phyloP scores from a whole-genome alignment of 1,140 invertebrate species.

The Cotesia chilonis region DNA sequence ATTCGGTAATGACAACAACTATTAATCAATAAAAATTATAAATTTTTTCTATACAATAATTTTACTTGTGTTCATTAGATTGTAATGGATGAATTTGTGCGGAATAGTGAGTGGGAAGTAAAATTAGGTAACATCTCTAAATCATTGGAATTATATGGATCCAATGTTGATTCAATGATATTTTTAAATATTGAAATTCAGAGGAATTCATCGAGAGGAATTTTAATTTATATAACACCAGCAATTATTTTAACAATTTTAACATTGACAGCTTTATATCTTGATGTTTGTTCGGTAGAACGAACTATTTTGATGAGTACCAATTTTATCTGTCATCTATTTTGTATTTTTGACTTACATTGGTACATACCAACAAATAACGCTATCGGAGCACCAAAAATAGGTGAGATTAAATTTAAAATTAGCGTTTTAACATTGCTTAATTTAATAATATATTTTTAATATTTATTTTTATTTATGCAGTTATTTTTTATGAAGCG shows the following conservation, averaged over 20 bases:
- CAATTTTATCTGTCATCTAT: constrained; percentile 64
- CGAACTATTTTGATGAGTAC: constrained; percentile 58
- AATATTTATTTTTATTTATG: constrained; percentile 30
- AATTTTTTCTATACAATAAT: constrained; percentile 18
- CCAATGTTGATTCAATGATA: constrained; percentile 64
- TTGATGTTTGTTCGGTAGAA: constrained; percentile 59
- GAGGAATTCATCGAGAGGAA: constrained; percentile 55
- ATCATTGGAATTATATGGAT: constrained; percentile 50
- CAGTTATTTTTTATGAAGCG: constrained; percentile 64
- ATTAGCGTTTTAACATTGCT: not conserved
- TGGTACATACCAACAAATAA: constrained; percentile 63
- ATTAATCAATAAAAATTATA: not conserved
- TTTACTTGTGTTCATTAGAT: constrained; percentile 35
- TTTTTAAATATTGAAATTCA: constrained; percentile 59
- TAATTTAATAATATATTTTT: not conserved
- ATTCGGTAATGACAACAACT: constrained; percentile 46
- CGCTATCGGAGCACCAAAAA: constrained; percentile 45
- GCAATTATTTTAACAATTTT: constrained; percentile 62
- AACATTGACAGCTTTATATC: constrained; percentile 61
- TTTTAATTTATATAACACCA: constrained; percentile 60
- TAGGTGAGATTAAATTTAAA: constrained; percentile 48
- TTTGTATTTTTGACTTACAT: constrained; percentile 60
- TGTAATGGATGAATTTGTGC: constrained; percentile 30
- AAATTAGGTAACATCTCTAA: constrained; percentile 37
- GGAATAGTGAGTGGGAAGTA: constrained; percentile 40